Evolutionary conservation across 2,113 vertebrate species (phyloP).

Genomic region (Anseranas semipalmata): DNA sequence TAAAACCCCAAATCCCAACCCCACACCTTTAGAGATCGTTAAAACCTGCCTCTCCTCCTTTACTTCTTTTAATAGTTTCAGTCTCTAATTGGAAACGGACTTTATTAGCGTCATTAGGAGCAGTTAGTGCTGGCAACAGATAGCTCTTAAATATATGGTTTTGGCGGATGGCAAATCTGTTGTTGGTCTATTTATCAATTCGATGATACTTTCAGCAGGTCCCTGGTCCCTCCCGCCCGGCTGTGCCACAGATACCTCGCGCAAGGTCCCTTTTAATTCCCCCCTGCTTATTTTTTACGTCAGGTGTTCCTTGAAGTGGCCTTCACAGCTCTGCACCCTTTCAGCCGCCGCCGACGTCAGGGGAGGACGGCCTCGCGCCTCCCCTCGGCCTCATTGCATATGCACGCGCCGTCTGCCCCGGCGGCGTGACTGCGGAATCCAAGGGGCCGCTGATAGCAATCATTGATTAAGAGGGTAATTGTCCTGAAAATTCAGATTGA

Average conservation of each 20-base stretch:
- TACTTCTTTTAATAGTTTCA: constrained; percentile 53
- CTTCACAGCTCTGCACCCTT: constrained; percentile 79
- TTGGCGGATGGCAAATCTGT: constrained; percentile 44
- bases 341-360: constrained; percentile 61
- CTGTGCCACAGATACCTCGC: not conserved
- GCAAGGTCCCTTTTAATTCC: constrained; percentile 9
- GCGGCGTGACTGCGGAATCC: constrained; percentile 77
- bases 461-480: constrained; percentile 87
- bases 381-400: constrained; percentile 80
- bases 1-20: not conserved
- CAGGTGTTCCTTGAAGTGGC: constrained; percentile 81
- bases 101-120: constrained; percentile 72
- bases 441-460: constrained; percentile 82
- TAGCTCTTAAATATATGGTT: constrained; percentile 50
- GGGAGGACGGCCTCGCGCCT: constrained; percentile 69
- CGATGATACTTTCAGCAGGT: not conserved
- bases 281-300: constrained; percentile 35
- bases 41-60: constrained; percentile 57
- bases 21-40: constrained; percentile 38
- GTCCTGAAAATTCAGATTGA: constrained; percentile 86
- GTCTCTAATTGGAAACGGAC: constrained; percentile 68
- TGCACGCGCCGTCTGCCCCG: constrained; percentile 75
- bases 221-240: not conserved
- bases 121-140: constrained; percentile 52
- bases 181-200: constrained; percentile 37